These are phyloP conservation scores for Todiramphus saurophagus DNA, from an alignment of 2,113 vertebrate genomes.

Conservation along the genomic window DNA sequence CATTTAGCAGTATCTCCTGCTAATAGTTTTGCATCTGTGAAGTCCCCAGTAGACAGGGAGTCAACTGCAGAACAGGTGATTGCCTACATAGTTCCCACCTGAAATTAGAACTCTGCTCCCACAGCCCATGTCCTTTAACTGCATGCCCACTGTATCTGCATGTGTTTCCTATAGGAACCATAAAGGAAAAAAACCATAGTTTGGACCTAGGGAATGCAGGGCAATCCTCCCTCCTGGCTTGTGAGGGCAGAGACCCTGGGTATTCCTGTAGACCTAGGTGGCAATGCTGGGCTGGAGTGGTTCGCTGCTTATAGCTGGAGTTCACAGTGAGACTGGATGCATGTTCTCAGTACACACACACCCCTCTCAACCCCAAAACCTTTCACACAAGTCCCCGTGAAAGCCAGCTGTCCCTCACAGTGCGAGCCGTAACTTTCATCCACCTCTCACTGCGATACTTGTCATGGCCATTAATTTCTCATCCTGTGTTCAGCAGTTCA, in stretches of 20 bases:
- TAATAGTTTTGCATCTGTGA: background rate
- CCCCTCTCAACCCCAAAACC: background rate
- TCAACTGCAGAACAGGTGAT: background rate
- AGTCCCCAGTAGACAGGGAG: background rate
- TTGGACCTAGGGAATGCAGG: background rate
- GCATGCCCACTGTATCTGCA: background rate
- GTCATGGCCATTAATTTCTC: background rate
- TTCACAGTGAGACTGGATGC: rapidly evolving
- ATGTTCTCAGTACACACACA: background rate
- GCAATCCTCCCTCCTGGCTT: background rate
- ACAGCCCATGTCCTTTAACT: background rate
- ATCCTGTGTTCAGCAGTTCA: background rate
- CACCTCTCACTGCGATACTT: background rate
- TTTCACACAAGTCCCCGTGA: background rate
- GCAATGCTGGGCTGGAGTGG: rapidly evolving
- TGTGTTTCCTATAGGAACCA: background rate
- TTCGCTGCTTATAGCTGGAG: background rate
- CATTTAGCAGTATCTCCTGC: background rate
- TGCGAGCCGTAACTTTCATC: background rate
- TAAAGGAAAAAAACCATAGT: background rate
- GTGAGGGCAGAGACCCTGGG: background rate
- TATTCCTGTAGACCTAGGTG: background rate
- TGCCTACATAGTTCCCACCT: rapidly evolving
- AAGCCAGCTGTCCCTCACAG: background rate
- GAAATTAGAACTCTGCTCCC: background rate